These are phyloP conservation scores for Dendrophyllia cribrosa DNA, from an alignment of 64 coral and sea anemone species.

Conservation along the genomic window DNA sequence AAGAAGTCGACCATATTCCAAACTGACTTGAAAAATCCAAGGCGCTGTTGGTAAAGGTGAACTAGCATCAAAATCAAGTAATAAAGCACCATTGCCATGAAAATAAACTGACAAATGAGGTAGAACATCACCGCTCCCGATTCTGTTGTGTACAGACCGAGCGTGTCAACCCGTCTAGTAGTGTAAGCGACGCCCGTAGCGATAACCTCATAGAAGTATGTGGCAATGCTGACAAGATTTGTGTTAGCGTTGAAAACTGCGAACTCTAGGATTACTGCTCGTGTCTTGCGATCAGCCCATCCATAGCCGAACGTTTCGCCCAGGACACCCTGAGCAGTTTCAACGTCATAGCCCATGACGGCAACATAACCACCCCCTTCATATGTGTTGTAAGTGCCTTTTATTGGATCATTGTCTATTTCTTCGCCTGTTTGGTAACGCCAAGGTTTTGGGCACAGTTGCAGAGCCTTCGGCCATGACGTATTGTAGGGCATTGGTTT, in stretches of 20 bases:
- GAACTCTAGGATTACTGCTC: slow-evolving; percentile 74
- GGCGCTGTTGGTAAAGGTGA: slow-evolving; percentile 14
- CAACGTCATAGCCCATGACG: slow-evolving; percentile 71
- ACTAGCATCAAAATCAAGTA: slow-evolving; percentile 23
- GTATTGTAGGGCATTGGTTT: background rate
- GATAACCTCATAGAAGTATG: slow-evolving; percentile 53
- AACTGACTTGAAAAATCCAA: slow-evolving; percentile 33
- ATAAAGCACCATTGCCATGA: slow-evolving; percentile 47
- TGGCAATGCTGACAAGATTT: slow-evolving; percentile 70
- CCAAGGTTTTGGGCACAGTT: slow-evolving; percentile 57
- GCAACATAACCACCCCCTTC: slow-evolving; percentile 79
- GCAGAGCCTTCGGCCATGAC: background rate
- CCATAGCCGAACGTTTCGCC: slow-evolving; percentile 48
- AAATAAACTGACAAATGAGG: slow-evolving; percentile 49
- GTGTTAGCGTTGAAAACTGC: slow-evolving; percentile 77
- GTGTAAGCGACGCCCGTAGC: slow-evolving; percentile 54
- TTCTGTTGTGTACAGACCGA: slow-evolving; percentile 52
- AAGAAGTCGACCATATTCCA: slow-evolving; percentile 55
- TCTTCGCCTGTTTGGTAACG: slow-evolving; percentile 64
- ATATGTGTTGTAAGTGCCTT: slow-evolving; percentile 36
- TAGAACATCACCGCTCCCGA: slow-evolving; percentile 11
- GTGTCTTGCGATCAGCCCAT: slow-evolving; percentile 71
- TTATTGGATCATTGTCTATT: slow-evolving; percentile 49
- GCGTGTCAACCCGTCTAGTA: slow-evolving; percentile 48
- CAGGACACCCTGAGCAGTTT: slow-evolving; percentile 50